Base-by-base conservation (phyloP, 2,888 invertebrate species). In the Eupithecia abbreviata region DNA sequence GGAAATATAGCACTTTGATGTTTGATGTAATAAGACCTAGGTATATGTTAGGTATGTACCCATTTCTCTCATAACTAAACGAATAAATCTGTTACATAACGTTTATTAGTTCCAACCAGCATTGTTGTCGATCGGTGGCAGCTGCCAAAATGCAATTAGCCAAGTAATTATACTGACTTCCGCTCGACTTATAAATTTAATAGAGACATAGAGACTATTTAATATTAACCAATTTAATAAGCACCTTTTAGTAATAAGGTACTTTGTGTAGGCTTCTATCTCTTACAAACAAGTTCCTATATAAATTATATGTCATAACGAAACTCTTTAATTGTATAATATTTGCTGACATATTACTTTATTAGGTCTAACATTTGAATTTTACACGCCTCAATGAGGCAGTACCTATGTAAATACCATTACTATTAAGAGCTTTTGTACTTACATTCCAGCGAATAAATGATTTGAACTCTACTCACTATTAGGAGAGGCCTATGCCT, bases 121-220 rank as follows among this genome's bases (percentile, higher is more conserved):
- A 72, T 62, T 79, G 76, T 77, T 77, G 73, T 18, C 62, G n/a
- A 43, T 49, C 55, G 83, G 80, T 81, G 77, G 76, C 77, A 77
- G 79, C 80, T 80, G 83, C 80, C 82, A 83, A 82, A 84, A 82
- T 58, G 81, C 82, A 85, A 88, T 88, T 86, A 86, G 81, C 73
- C 79, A 75, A 75, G 78, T 84, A 87, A 88, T 88, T 85, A 88
- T 77, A 55, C 78, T 66, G 72, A 84, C 87, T 85, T 87, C 87
- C 87, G 87, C 80, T 82, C 69, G 69, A 69, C 69, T 30, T 68
- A 68, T 30, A 30, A 30, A 30, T 68, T 49, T 69, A 69, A 69
- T 69, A 69, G 47, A 30, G 18, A 18, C 45, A 69, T 69, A 49
- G 47, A 30, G 18, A 18, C 45, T 69, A 69, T 69, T 49, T 47